A percentile compares a stretch with the other conserved stretches of the same genome.
Evolutionary conservation across 2,797 vertebrate species (phyloP).

Genomic region (Bufotes viridis): DNA sequence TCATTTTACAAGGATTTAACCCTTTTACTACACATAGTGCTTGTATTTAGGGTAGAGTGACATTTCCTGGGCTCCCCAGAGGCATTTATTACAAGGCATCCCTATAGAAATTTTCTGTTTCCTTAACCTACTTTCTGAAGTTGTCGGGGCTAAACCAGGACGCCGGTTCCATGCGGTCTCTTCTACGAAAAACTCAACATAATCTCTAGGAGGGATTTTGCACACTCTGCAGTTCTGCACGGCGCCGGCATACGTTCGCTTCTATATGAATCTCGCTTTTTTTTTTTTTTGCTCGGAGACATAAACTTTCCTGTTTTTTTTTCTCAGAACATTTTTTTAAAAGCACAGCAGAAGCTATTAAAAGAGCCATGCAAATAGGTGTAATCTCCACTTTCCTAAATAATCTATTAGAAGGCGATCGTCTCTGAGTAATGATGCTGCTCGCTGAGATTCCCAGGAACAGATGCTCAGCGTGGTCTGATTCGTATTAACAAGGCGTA

Average conservation of each 20-base stretch:
- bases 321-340: slow-evolving; percentile 55
- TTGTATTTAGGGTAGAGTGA: too few relatives aligned
- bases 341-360: slow-evolving; percentile 46
- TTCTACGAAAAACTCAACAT: background rate
- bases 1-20: too few relatives aligned
- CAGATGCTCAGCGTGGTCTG: slow-evolving; percentile 52
- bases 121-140: slow-evolving; percentile 23
- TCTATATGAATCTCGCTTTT: slow-evolving; percentile 23
- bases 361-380: slow-evolving; percentile 49
- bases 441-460: slow-evolving; percentile 54
- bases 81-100: too few relatives aligned
- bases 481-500: slow-evolving; percentile 57
- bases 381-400: slow-evolving; percentile 45
- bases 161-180: background rate
- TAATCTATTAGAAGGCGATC: slow-evolving; percentile 53
- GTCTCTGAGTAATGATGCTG: slow-evolving; percentile 54
- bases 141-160: slow-evolving; percentile 28
- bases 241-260: background rate
- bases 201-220: slow-evolving; percentile 2
- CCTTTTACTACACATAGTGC: too few relatives aligned
- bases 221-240: slow-evolving; percentile 23
- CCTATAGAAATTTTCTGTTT: background rate
- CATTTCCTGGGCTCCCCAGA: too few relatives aligned
- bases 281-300: slow-evolving; percentile 42
- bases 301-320: slow-evolving; percentile 35